Evolutionary conservation across 1,140 invertebrate species (phyloP).

Genomic region (Trigoniulus corallinus): DNA sequence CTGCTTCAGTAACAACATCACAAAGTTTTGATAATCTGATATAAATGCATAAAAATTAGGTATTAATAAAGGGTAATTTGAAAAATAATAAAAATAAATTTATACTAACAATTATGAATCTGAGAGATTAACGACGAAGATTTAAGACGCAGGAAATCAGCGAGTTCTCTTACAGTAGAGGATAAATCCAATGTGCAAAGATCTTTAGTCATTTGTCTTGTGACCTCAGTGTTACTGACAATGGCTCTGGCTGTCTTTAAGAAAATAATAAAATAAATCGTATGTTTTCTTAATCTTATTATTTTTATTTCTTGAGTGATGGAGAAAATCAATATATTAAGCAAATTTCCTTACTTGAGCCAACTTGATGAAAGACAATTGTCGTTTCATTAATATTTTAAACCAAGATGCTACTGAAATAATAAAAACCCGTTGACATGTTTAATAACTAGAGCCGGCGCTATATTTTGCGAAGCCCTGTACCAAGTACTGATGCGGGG

Average conservation of each 20-base stretch:
- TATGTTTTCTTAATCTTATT: neutral
- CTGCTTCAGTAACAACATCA: slow-evolving; percentile 29
- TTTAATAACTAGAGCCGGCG: neutral
- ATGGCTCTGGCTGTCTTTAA: neutral
- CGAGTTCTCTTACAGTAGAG: neutral
- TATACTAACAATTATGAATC: neutral
- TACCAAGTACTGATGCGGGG: neutral
- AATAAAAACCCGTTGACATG: neutral
- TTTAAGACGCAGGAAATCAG: neutral
- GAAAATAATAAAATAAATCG: neutral
- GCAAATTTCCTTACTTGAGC: no score
- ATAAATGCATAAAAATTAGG: neutral
- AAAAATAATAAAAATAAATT: neutral
- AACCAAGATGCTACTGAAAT: neutral
- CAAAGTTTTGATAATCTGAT: slow-evolving; percentile 30
- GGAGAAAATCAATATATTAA: no score
- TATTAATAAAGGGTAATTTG: slow-evolving; percentile 7
- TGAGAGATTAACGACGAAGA: neutral
- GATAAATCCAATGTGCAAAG: neutral
- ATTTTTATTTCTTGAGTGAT: neutral
- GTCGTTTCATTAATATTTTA: neutral
- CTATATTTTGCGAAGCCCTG: neutral
- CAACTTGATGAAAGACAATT: slow-evolving; percentile 4
- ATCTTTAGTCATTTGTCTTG: neutral
- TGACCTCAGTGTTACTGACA: neutral